Evolutionary conservation across 53 echinoderm and acorn worm genomes (phyloP).

Genomic region (Antedon mediterranea): DNA sequence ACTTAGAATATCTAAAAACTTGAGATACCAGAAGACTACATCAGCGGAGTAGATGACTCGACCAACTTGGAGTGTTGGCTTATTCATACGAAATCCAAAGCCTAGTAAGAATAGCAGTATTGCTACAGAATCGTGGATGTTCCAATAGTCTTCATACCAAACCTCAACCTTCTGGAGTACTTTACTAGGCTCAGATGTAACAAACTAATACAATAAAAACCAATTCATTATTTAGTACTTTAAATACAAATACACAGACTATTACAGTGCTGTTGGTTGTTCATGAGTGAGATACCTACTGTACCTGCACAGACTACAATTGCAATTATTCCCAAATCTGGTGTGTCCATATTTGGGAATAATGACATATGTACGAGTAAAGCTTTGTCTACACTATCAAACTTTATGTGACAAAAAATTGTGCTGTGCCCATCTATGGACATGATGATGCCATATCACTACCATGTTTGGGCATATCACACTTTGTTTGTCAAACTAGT

Average conservation of each 20-base stretch:
- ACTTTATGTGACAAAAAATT: too few species aligned
- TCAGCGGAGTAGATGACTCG: slow-evolving; percentile 70
- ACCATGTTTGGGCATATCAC: too few species aligned
- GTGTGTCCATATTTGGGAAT: too few species aligned
- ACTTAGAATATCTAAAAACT: slow-evolving; percentile 70
- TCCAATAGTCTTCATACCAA: slow-evolving; percentile 69
- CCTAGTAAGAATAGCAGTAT: slow-evolving; percentile 71
- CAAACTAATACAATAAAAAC: slow-evolving; percentile 27
- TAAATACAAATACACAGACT: not conserved
- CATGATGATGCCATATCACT: too few species aligned
- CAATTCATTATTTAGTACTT: not conserved
- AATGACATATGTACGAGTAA: too few species aligned
- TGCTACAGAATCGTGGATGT: slow-evolving; percentile 49
- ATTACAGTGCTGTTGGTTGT: too few species aligned
- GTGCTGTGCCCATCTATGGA: too few species aligned
- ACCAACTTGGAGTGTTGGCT: slow-evolving; percentile 38
- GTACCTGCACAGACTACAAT: too few species aligned
- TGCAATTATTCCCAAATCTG: too few species aligned
- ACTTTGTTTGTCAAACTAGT: too few species aligned
- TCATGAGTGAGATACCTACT: too few species aligned
- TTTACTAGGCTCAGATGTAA: slow-evolving; percentile 52
- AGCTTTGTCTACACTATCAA: too few species aligned
- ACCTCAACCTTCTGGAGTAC: slow-evolving; percentile 63
- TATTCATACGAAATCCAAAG: slow-evolving; percentile 46
- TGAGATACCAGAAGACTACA: slow-evolving; percentile 79